Evolutionary conservation across 2,113 vertebrate species (phyloP), one percentile per base, ranked within the genome.

Genomic region (Athene noctua): DNA sequence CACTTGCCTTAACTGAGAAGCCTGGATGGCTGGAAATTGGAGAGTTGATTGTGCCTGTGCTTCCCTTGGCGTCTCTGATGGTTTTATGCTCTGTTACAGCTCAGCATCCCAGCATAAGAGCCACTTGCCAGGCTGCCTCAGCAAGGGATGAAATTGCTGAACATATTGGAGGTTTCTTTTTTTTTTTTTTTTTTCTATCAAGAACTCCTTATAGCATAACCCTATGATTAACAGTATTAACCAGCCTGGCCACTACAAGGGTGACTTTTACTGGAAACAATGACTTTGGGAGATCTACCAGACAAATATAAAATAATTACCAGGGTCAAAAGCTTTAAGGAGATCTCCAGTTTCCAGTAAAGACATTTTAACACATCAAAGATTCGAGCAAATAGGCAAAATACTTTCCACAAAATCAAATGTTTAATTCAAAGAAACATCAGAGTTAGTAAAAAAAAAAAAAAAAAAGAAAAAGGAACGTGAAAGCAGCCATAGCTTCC

Each of bases 101-200:
- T 87, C 74, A 55, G 75, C 63, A 75, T 79, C 77, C 70, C 66
- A 80, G 63, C 75, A 23, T 34, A 95, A 88, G 74, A 92, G 82
- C 82, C 80, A 38, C 86, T 90, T 86, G 89, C 93, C 91, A 80
- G 83, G 83, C 75, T 3, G 8, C 74, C 83, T 70, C 95, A 89
- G 83, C 83, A 70, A 78, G 83, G 63, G 86, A 73, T 75, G 81
- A 85, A 80, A 80, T 83, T 91, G 62, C 80, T 91, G 77, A 63
- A 62, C 75, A 49, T 51, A 11, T 29, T 70, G 87, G 21, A 80
- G 13, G 13, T 42, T 94, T 79, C 25, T 57, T 44, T 68, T 72
- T 54, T 80, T 61, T 52, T 44, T 68, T 40, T 40, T 4, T 57
- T 81, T 78, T 62, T 30, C 26, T 49, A 8, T 46, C 59, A 83